Evolutionary conservation across 2,113 vertebrate genomes (phyloP), one percentile per base, ranked within the genome.

Genomic region (Solea senegalensis): DNA sequence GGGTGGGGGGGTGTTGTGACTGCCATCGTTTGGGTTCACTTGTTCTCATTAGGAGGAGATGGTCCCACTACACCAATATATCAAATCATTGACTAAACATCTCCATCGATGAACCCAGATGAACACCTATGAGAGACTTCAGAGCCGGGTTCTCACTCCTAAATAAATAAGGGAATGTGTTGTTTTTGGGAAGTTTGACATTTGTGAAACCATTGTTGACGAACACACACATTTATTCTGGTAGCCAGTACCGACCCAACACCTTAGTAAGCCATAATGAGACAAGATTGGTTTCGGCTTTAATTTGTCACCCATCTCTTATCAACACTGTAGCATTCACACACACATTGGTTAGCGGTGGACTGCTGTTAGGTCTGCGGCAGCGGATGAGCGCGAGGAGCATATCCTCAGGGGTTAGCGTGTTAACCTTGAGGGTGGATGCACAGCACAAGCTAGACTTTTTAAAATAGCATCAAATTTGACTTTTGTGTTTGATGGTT

Each of bases 391-490:
- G 64, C 63, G 81, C 44, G 86, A 87, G 68, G 76, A 85, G 70
- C 10, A 7, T 64, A 55, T 90, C 71, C 73, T 69, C 70, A 27
- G 34, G 62, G 76, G 82, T 88, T 88, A 90, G 85, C 59, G 71
- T 9, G 85, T 90, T 88, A 89, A 89, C 88, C 73, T 16, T 43
- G 52, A 56, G 8, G 51, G 72, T 82, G 78, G 86, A 86, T 84
- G 39, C 88, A 88, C 85, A 86, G 88, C 69, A 83, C 79, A 72
- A 12, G 3, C 27, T 43, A 14, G 7, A 13, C 5, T 21, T 2
- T 54, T 34, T 34, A 3, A 34, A 34, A 34, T 34, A 34, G 34
- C 5, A 34, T 34, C 34, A 34, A 34, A 21, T 55, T 40, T 39
- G 48, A 49, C 5, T 3, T 66, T 56, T 46, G 27, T 52, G 2